phyloP scores from a whole-genome alignment of 2,113 vertebrate genomes.

The Manacus vitellinus region DNA sequence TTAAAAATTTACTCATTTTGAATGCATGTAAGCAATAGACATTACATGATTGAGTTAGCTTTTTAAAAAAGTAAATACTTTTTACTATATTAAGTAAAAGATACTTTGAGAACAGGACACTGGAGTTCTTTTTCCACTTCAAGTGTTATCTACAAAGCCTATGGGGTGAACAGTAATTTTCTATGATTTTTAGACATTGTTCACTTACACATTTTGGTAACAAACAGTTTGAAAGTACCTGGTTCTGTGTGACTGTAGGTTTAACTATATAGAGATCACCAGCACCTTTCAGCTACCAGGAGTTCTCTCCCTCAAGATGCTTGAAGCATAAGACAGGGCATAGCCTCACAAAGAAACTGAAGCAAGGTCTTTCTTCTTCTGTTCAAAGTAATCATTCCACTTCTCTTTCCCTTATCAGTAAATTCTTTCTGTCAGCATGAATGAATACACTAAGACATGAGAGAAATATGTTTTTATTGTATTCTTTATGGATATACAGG shows the following conservation, averaged over 20 bases:
- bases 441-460: not conserved
- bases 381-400: not conserved
- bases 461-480: conserved; percentile 2
- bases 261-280: not conserved
- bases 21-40: not conserved
- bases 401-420: not conserved
- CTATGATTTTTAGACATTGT: not conserved
- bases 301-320: not conserved
- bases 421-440: conserved; percentile 26
- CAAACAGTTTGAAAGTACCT: not conserved
- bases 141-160: not conserved
- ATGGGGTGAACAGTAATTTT: not conserved
- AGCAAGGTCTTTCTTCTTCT: not conserved
- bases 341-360: not conserved
- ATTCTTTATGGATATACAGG: conserved; percentile 21
- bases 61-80: not conserved
- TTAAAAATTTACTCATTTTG: not conserved
- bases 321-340: not conserved
- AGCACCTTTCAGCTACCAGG: not conserved
- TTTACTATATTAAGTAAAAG: not conserved
- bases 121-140: not conserved
- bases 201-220: not conserved
- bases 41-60: not conserved
- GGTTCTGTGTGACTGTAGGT: not conserved
- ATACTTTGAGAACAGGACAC: accelerated